These are phyloP conservation scores for Heliocidaris tuberculata DNA, from an alignment of 35 echinoderm and acorn worm genomes.

Conservation along the genomic window DNA sequence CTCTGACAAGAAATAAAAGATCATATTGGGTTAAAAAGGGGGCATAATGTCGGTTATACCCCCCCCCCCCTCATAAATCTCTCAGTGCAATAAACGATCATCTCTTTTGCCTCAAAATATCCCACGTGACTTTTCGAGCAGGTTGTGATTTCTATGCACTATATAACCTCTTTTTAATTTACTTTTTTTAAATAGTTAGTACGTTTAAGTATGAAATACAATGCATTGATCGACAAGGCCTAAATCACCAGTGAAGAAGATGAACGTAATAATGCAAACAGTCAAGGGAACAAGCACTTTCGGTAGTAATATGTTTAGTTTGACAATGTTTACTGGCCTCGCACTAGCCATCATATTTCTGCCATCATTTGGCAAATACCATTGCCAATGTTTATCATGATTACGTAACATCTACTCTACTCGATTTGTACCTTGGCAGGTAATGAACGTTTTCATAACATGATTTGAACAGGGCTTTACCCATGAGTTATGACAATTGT, in stretches of 20 bases:
- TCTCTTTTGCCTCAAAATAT: too few species aligned
- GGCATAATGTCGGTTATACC: too few species aligned
- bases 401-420: neutral
- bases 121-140: too few species aligned
- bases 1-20: too few species aligned
- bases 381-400: neutral
- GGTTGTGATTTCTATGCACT: too few species aligned
- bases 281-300: neutral
- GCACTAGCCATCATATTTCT: neutral
- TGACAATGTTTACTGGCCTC: constrained; percentile 2
- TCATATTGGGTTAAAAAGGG: too few species aligned
- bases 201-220: too few species aligned
- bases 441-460: neutral
- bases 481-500: neutral
- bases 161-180: too few species aligned
- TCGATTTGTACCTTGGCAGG: neutral
- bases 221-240: too few species aligned
- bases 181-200: too few species aligned
- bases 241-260: neutral
- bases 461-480: neutral
- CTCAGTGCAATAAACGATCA: too few species aligned
- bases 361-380: neutral
- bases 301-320: neutral
- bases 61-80: too few species aligned
- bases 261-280: neutral